Evolutionary conservation across 2,888 invertebrate genomes (phyloP).

Genomic region (Tridacna gigas): DNA sequence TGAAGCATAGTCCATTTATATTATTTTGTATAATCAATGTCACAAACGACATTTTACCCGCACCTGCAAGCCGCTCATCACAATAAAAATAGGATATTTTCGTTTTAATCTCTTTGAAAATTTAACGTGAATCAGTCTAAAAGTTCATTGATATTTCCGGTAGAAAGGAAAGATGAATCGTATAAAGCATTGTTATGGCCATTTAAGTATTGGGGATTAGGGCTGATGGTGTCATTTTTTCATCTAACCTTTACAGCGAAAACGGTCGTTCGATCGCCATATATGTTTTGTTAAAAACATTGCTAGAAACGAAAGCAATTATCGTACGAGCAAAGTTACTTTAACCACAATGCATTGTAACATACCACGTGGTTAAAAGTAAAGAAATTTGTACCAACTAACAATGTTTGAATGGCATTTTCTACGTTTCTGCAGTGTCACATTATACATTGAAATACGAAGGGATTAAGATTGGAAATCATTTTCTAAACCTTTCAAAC

Average conservation of each 20-base stretch:
- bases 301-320: no score
- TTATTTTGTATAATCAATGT: conserved; percentile 45
- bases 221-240: conserved; percentile 39
- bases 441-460: neutral
- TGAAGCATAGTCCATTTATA: conserved; percentile 28
- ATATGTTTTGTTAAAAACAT: no score
- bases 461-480: conserved; percentile 11
- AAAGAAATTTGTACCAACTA: no score
- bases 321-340: no score
- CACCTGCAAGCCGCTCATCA: conserved; percentile 39
- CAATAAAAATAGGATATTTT: conserved; percentile 33
- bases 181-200: conserved; percentile 24
- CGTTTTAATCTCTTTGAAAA: conserved; percentile 11
- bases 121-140: conserved; percentile 23
- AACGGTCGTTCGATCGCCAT: no score
- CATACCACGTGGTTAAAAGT: no score
- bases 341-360: no score
- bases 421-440: no score
- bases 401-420: no score
- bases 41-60: conserved; percentile 27
- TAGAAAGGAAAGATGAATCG: conserved; percentile 34
- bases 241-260: no score
- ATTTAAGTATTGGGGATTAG: conserved; percentile 54
- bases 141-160: conserved; percentile 51
- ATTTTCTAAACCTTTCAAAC: conserved; percentile 12